phyloP scores from a whole-genome alignment of 2,113 vertebrate genomes.

The Sapajus apella region DNA sequence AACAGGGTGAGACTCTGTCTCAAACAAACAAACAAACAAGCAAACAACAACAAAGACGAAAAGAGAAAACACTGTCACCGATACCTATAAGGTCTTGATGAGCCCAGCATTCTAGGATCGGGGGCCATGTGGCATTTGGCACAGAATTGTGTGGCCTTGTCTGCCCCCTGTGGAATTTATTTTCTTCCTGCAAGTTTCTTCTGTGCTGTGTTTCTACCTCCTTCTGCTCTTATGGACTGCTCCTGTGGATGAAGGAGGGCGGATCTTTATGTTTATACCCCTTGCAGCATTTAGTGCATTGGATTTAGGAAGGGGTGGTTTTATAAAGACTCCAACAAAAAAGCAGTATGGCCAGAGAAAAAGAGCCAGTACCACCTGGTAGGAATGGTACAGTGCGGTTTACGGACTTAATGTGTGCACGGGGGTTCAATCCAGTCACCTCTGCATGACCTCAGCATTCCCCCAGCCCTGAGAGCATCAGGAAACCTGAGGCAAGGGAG shows the following conservation, averaged over 20 bases:
- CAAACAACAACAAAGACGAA: no score
- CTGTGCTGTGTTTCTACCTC: rapidly evolving
- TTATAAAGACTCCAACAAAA: neutral
- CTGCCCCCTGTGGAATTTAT: rapidly evolving
- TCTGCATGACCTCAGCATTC: rapidly evolving
- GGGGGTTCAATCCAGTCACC: neutral
- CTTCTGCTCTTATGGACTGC: rapidly evolving
- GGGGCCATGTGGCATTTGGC: neutral
- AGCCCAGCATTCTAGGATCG: neutral
- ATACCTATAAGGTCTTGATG: neutral
- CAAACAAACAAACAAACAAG: no score
- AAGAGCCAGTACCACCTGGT: neutral
- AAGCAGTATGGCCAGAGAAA: no score
- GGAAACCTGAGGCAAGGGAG: neutral
- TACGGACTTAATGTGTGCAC: neutral
- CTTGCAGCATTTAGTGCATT: neutral
- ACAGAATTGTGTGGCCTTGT: neutral
- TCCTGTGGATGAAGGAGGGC: neutral
- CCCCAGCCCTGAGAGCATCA: no score
- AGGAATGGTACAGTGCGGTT: rapidly evolving
- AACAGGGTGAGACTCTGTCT: no score
- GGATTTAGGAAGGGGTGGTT: neutral
- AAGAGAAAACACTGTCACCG: neutral
- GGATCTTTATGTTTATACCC: neutral
- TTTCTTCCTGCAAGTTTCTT: neutral